Evolutionary conservation across 92 coral and sea anemone species (phyloP), one percentile per base, ranked within the genome.

Genomic region (Porites lobata): DNA sequence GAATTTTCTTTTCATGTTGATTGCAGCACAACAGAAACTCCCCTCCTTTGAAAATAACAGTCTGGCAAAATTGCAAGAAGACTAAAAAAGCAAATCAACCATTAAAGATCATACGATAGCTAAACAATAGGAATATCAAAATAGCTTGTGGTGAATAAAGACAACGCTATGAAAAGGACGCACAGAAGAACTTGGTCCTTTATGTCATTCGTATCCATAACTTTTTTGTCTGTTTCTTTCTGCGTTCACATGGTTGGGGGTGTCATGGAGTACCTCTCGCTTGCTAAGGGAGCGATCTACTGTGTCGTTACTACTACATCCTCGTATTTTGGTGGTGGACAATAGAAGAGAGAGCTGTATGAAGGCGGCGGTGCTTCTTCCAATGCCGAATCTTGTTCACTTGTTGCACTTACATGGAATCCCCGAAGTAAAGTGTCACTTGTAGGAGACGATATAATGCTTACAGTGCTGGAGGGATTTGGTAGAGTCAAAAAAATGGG

Each of bases 281-380:
- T 10, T 56, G 61, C 61, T 56, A 10, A 10, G 11, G 61, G 61
- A 2, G 61, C 2, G 29, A 47, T 67, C 22, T 75, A 84, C 18
- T 84, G 73, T 5, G 89, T 57, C 14, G 47, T 20, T 14, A 85
- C 70, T 18, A 79, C 87, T 15, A 79, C 82, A 14, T 88, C 91
- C 59, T 88, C 91, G 82, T 88, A 88, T 62, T 88, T 81, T 7
- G 91, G 91, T 19, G 91, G 91, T 3, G 91, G 91, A 58, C 75
- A 88, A 52, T 80, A 88, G 20, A 80, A 88, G 77, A 88, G 18
- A 1, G 91, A 88, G 43, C 91, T 76, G 85, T 88, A 88, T 2
- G 85, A 72, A 1, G 91, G 91, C 6, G 91, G 91, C 0, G 80
- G 82, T 13, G 17, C 7, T 73, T 74, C 82, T 54, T 58, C 62